Percentiles rank a stretch among this genome's conserved stretches.
These are phyloP conservation scores for Ardeotis arabs DNA, from an alignment of 2,113 vertebrate genomes.

Conservation along the genomic window DNA sequence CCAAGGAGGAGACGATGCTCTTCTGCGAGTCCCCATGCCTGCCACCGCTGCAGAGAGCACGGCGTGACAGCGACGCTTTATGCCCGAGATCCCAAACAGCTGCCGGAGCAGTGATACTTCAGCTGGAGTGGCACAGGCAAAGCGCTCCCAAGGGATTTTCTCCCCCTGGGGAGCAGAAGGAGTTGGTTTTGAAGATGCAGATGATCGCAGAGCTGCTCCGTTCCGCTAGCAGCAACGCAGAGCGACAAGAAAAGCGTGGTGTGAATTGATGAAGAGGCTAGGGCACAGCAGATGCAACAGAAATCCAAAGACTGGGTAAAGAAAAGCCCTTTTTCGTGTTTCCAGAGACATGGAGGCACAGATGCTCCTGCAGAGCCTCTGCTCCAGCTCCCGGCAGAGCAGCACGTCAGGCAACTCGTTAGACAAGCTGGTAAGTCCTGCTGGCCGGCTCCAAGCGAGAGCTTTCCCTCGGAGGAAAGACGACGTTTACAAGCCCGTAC, in stretches of 20 bases:
- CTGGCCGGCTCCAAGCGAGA: background rate
- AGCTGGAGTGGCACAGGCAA: background rate
- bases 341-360: background rate
- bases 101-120: background rate
- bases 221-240: background rate
- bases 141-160: background rate
- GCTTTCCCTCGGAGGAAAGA: background rate
- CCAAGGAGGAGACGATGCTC: background rate
- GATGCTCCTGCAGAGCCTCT: background rate
- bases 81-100: accelerated
- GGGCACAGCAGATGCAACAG: background rate
- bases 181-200: background rate
- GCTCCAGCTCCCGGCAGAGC: constrained; percentile 25
- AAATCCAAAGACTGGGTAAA: background rate
- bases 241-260: background rate
- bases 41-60: background rate
- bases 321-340: background rate
- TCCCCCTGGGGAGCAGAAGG: background rate
- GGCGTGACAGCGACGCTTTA: accelerated
- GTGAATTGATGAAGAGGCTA: background rate
- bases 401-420: constrained; percentile 1
- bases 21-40: accelerated
- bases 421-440: background rate
- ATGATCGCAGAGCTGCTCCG: background rate
- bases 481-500: background rate